Percentiles rank a stretch among this genome's conserved stretches.
Conservation (phyloP, 2,888 invertebrate genomes). For the Heliconius ismenius region DNA sequence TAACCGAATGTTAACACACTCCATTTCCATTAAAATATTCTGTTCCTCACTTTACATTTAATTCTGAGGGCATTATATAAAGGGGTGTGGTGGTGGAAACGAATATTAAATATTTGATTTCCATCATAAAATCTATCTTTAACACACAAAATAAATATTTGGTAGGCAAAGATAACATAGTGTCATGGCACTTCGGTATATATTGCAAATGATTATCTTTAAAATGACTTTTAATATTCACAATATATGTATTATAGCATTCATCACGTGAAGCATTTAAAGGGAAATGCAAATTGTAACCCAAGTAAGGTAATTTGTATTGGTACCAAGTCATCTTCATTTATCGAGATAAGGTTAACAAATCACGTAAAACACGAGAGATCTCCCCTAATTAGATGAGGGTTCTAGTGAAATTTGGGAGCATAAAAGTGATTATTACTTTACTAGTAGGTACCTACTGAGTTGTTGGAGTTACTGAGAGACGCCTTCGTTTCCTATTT, state of each 20-base stretch:
- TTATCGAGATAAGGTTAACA: constrained; percentile 1
- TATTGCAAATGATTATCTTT: too few species aligned
- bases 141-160: neutral
- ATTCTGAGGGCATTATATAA: too few species aligned
- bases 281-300: neutral
- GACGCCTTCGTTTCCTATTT: too few species aligned
- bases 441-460: too few species aligned
- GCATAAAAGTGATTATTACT: neutral
- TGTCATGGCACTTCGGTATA: too few species aligned
- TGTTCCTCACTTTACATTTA: too few species aligned
- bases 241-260: neutral
- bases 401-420: neutral
- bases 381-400: neutral
- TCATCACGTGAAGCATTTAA: neutral
- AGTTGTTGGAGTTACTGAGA: too few species aligned
- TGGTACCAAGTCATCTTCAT: too few species aligned
- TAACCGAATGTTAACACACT: neutral
- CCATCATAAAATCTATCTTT: neutral
- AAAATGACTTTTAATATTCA: too few species aligned
- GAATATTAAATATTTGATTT: neutral
- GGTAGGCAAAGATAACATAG: neutral
- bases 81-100: too few species aligned
- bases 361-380: constrained; percentile 1
- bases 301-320: neutral
- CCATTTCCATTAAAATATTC: neutral